Evolutionary conservation across 2,797 vertebrate species (phyloP).

Genomic region (Platyrinchus mystaceus): DNA sequence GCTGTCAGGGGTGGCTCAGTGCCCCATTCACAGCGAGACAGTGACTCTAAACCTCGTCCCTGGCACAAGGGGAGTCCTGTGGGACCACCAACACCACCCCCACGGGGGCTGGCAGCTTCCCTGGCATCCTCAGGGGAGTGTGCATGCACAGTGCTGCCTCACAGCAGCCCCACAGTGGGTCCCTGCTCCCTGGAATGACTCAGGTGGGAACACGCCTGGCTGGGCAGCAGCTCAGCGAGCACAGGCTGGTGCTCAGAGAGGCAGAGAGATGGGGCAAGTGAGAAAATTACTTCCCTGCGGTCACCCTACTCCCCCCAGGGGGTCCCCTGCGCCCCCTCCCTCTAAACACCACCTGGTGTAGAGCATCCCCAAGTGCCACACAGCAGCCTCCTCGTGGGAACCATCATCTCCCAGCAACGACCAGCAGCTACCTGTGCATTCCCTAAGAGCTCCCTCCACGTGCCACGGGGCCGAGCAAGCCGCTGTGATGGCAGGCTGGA

Average conservation of each 20-base stretch:
- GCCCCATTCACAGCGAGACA: rapidly evolving
- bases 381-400: background rate
- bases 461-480: background rate
- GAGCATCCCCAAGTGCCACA: background rate
- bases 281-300: background rate
- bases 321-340: background rate
- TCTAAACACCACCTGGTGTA: background rate
- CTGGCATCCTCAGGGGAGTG: background rate
- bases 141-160: background rate
- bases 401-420: background rate
- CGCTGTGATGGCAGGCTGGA: background rate
- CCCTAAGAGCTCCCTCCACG: rapidly evolving
- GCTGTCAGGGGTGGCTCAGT: background rate
- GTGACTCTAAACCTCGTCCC: rapidly evolving
- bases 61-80: background rate
- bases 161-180: background rate
- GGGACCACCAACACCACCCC: background rate
- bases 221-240: background rate
- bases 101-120: background rate
- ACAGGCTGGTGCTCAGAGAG: background rate
- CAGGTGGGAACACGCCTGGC: background rate
- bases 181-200: background rate
- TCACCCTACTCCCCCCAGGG: background rate
- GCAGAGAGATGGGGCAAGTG: rapidly evolving
- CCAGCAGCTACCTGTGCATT: background rate